Percentiles rank a stretch among this genome's conserved stretches.
Evolutionary conservation across 1,140 invertebrate species (phyloP).

Genomic region (Melitaea cinxia): DNA sequence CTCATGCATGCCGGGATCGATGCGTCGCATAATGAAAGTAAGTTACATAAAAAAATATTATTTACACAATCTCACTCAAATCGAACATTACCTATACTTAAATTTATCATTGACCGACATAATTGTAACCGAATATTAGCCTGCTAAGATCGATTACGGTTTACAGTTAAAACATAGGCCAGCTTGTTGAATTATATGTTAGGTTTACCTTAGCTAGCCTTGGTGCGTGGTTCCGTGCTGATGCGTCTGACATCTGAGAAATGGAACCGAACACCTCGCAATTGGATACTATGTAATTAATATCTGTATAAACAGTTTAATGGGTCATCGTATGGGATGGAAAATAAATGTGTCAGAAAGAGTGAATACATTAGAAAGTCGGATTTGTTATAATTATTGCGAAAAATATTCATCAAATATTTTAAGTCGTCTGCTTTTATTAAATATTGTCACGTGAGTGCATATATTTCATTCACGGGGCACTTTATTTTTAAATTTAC

Average conservation of each 20-base stretch:
- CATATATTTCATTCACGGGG: no score
- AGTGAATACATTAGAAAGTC: no score
- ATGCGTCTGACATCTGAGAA: conserved; percentile 53
- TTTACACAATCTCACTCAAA: conserved; percentile 45
- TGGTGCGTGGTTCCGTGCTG: conserved; percentile 54
- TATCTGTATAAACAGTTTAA: conserved; percentile 38
- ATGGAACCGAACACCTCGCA: conserved; percentile 35
- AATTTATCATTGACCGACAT: conserved; percentile 45
- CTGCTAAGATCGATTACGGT: neutral
- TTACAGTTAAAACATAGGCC: neutral
- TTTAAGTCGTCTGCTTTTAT: no score
- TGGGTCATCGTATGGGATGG: conserved; percentile 29
- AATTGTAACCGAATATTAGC: conserved; percentile 31
- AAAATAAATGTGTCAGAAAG: conserved; percentile 1
- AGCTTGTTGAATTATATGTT: neutral
- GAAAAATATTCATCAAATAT: no score
- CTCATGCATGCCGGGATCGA: no score
- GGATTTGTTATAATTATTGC: no score
- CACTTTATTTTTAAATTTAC: no score
- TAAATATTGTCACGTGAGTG: no score
- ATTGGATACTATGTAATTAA: conserved; percentile 47
- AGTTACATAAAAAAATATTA: no score
- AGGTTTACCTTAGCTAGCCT: conserved; percentile 44
- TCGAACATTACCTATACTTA: conserved; percentile 38
- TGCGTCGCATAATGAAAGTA: no score